These are phyloP conservation scores for Amblyjoppa fuscipennis DNA, from an alignment of 2,888 invertebrate species.

Conservation along the genomic window DNA sequence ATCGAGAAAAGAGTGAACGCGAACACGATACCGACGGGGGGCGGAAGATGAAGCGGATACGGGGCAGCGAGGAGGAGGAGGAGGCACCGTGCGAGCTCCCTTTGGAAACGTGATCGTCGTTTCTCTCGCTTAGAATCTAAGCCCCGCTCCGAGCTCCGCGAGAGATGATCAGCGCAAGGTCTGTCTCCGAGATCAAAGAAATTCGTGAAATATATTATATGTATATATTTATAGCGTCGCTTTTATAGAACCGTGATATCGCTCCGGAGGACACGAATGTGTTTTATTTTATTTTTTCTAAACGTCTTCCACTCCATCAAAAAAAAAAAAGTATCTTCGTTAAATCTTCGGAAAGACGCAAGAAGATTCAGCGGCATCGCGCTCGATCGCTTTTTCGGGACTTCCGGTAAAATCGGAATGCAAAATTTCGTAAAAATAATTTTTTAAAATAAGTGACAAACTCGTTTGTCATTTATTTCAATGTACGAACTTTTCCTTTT, in stretches of 20 bases:
- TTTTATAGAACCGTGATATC: conserved; percentile 6
- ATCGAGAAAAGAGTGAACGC: conserved; percentile 28
- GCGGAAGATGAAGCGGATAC: conserved; percentile 4
- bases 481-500: too few species aligned
- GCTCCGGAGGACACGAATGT: background rate
- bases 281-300: background rate
- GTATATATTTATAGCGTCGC: conserved; percentile 19
- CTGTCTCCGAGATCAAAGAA: conserved; percentile 26
- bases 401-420: too few species aligned
- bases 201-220: conserved; percentile 27
- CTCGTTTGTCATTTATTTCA: too few species aligned
- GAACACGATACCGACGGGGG: background rate
- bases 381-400: too few species aligned
- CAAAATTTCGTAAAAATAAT: too few species aligned
- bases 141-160: conserved; percentile 2
- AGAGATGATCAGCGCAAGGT: conserved; percentile 20
- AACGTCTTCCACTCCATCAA: too few species aligned
- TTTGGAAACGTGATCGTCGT: conserved; percentile 25
- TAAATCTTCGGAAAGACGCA: too few species aligned
- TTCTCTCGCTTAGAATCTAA: conserved; percentile 20
- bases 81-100: background rate
- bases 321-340: too few species aligned
- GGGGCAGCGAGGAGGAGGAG: background rate
- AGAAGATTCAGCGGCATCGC: too few species aligned
- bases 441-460: too few species aligned